These are phyloP conservation scores for Todiramphus saurophagus DNA, from an alignment of 2,113 vertebrate species.

Conservation along the genomic window DNA sequence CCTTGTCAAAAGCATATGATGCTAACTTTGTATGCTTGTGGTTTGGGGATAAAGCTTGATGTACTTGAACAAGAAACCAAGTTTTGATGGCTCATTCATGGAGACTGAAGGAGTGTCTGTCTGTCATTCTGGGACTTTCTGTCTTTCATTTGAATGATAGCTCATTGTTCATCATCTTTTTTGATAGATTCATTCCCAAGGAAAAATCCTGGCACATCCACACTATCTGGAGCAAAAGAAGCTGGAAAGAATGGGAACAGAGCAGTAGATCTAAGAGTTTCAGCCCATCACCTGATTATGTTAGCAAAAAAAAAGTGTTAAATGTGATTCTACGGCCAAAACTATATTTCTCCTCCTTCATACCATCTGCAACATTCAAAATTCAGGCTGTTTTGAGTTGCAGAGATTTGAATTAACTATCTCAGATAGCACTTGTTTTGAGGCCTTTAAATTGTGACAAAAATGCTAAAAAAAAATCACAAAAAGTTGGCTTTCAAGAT, in stretches of 20 bases:
- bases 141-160: not conserved
- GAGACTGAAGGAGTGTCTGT: not conserved
- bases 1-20: not conserved
- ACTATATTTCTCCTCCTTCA: conserved; percentile 23
- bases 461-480: not conserved
- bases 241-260: not conserved
- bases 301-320: not conserved
- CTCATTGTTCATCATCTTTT: not conserved
- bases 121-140: not conserved
- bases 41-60: not conserved
- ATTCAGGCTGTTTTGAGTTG: conserved; percentile 27
- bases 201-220: not conserved
- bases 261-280: not conserved
- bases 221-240: not conserved
- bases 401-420: conserved; percentile 18
- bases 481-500: not conserved
- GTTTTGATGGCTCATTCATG: not conserved
- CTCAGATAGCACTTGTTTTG: conserved; percentile 3
- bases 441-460: not conserved
- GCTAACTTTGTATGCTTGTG: not conserved
- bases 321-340: not conserved
- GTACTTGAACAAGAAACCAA: not conserved
- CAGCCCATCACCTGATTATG: not conserved
- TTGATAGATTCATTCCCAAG: not conserved
- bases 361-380: conserved; percentile 52